Evolutionary conservation across 92 coral and sea anemone species (phyloP), one percentile per base, ranked within the genome.

Genomic region (Umimayanthus kanabou): DNA sequence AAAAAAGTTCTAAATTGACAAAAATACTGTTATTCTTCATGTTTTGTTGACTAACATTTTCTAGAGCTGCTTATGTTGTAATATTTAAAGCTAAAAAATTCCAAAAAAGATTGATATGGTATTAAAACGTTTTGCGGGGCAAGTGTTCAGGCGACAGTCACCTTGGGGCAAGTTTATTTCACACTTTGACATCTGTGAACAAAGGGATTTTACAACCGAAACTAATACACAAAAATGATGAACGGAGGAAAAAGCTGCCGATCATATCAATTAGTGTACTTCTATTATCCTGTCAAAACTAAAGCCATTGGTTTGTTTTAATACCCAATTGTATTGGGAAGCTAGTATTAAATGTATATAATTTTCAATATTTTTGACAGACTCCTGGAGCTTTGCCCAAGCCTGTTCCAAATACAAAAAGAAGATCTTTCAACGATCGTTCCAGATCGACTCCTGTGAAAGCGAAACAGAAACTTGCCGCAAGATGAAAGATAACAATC

Each of bases 361-460:
- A 29, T 72, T 72, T 71, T 71, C 13, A 72, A 72, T 72, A 15
- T 4, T 72, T 28, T 33, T 72, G 76, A 72, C 76, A 72, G 42
- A 33, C 39, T 72, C 5, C 37, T 72, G 76, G 40, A 72, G 40
- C 76, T 33, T 28, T 72, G 76, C 76, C 76, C 76, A 20, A 72
- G 39, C 76, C 76, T 72, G 76, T 72, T 28, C 76, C 40, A 29
- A 72, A 61, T 5, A 61, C n/a, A 61, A 61, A 61, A 5, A 23
- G 26, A 14, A 61, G 69, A 20, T 22, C 26, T 61, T 61, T 3
- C 26, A 61, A 61, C 7, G 69, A 61, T 61, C 9, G 69, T 61
- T 61, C 69, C 69, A 61, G 69, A 61, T 61, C 69, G n/a, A 61
- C 69, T 61, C 69, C 69, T 61, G 69, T 61, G 69, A 61, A 61